Evolutionary conservation across 92 coral and sea anemone genomes (phyloP), one percentile per base, ranked within the genome.

Genomic region (Parazoanthus atlanticus): DNA sequence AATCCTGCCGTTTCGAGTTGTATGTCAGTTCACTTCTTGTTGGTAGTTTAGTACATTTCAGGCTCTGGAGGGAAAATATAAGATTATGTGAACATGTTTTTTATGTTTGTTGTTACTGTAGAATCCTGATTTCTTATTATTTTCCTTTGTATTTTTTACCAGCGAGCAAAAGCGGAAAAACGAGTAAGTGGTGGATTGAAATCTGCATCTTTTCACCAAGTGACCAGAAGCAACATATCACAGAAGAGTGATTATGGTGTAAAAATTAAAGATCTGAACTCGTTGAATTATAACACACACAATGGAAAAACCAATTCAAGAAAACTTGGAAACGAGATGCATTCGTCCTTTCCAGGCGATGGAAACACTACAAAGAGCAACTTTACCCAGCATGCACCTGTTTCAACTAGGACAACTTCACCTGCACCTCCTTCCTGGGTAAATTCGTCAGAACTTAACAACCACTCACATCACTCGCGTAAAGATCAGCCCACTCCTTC

Each of bases 101-200:
- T 56, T 56, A 15, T 56, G 3, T 56, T 56, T 56, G 46, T 13
- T 34, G 79, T 9, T 32, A 21, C 13, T 76, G 12, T 11, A 10
- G 3, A 34, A 40, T 19, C 17, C 25, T 5, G n/a, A 33, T 41
- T 75, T 10, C 29, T 74, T 41, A 36, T 49, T 47, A 78, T 47
- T 78, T 28, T 43, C 32, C 61, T 25, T 26, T 49, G 9, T 7
- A n/a, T 49, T 47, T 46, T n/a, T 78, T 47, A 16, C 17, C n/a
- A 78, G 82, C 82, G 82, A 78, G 82, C 66, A 26, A 78, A 78
- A 49, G 66, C 33, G 23, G 82, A 78, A 46, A 78, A 29, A 41
- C 16, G 82, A 15, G 26, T 29, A 30, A 28, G 36, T 78, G 82
- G 66, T 49, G 82, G 82, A 41, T 15, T 78, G 66, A 30, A 36